Base-by-base conservation (phyloP, 2,113 vertebrate species). In the Corythornis cristatus region DNA sequence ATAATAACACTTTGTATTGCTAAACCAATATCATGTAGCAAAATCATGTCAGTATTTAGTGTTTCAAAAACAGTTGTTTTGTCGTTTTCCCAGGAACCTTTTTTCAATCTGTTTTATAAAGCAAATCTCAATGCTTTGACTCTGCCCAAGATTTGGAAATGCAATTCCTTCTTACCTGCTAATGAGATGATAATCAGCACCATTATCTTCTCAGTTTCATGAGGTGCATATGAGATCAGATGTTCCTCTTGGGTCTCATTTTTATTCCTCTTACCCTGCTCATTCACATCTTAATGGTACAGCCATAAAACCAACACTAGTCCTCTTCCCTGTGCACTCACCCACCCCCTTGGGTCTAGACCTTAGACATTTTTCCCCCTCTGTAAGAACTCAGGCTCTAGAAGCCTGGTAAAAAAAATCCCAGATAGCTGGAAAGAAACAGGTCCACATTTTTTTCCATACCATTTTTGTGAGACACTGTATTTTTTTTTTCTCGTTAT, bases 401-500 rank as follows among this genome's bases (percentile, higher is more conserved):
- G 4, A 4, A 80, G 2, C 9, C 46, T 75, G 72, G 72, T 50
- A 56, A 65, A 83, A 50, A 37, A 83, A 42, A 5, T 3, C 1
- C 17, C 64, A 60, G 14, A 17, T 4, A 75, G 10, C 0, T 40
- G 14, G 15, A 22, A 64, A 78, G 76, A 45, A 0, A 4, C 60
- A 48, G 8, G 29, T 20, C 7, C 22, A 45, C 26, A n/a, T 60
- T 15, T 83, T 70, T 64, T 6, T 71, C 62, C 3, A 7, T 50
- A 46, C 62, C 0, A 40, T 85, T 91, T 91, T 60, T 15, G 28
- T 54, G 50, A 83, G 33, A 68, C 46, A 31, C 11, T n/a, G 10
- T 23, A 5, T 7, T 23, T 22, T 23, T 50, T 50, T 50, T 23
- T 21, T n/a, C 23, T 7, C 31, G 7, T 23, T 4, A 54, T 70